Evolutionary conservation across 2,113 vertebrate species (phyloP).

Genomic region (Elgaria multicarinata): DNA sequence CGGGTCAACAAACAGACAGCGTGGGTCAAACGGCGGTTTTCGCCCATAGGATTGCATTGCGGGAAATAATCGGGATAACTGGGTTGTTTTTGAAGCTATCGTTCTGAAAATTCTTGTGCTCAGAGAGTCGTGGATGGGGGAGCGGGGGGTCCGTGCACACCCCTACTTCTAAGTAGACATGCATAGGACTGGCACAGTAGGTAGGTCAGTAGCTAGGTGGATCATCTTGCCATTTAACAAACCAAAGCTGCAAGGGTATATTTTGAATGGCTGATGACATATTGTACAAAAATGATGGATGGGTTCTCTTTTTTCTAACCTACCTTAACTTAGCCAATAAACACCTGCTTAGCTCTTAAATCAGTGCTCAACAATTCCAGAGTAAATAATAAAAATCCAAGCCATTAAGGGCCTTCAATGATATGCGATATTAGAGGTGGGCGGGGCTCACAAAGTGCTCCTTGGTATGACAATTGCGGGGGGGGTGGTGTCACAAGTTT

Average conservation of each 20-base stretch:
- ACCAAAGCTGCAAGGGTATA: background rate
- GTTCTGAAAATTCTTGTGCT: no score
- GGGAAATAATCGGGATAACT: no score
- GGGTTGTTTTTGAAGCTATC: no score
- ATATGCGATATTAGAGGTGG: background rate
- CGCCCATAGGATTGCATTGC: no score
- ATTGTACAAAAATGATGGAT: background rate
- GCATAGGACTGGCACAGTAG: no score
- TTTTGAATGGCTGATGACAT: background rate
- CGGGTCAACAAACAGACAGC: no score
- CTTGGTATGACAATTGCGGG: background rate
- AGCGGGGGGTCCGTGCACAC: no score
- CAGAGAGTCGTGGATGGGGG: no score
- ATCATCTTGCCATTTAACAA: background rate
- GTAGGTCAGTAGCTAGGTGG: no score
- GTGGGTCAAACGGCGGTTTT: no score
- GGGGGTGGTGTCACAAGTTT: background rate
- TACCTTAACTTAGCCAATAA: background rate
- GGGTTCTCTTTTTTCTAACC: background rate
- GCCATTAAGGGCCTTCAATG: background rate
- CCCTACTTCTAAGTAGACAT: no score
- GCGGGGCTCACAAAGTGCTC: background rate
- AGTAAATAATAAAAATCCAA: background rate
- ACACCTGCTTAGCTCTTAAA: background rate
- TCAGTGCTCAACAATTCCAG: no score